These are phyloP conservation scores for Gorsachius magnificus DNA, from an alignment of 2,797 vertebrate species.

Conservation along the genomic window DNA sequence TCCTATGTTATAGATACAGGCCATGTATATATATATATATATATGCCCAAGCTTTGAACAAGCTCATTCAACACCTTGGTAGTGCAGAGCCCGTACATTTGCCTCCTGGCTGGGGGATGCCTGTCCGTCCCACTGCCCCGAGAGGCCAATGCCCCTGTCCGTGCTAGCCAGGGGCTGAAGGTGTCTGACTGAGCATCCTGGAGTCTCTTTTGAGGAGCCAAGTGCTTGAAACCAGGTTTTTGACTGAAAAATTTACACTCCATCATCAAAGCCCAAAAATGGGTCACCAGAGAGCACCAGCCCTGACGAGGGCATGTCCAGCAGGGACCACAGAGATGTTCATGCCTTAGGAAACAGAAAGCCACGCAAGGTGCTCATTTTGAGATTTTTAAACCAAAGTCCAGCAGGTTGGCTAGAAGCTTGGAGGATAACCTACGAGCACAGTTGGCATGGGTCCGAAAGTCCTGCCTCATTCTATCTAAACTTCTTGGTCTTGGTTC, in stretches of 20 bases:
- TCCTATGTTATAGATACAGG: accelerated
- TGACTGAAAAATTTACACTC: background rate
- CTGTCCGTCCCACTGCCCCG: accelerated
- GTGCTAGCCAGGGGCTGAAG: background rate
- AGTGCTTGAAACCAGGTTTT: background rate
- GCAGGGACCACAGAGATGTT: background rate
- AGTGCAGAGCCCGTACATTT: accelerated
- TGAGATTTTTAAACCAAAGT: background rate
- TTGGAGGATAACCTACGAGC: accelerated
- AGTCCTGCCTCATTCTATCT: background rate
- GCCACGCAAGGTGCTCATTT: background rate
- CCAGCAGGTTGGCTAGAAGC: background rate
- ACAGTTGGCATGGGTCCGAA: accelerated
- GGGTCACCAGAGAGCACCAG: background rate
- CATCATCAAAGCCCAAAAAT: background rate
- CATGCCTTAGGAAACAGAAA: background rate
- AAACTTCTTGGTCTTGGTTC: background rate
- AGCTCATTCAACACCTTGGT: background rate
- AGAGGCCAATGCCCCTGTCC: accelerated
- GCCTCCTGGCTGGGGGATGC: background rate
- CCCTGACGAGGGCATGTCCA: background rate
- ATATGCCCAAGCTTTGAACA: background rate
- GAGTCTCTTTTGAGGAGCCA: background rate
- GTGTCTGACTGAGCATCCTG: background rate
- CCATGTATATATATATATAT: accelerated